Percentiles rank a stretch among this genome's conserved stretches.
phyloP scores from a whole-genome alignment of 2,888 invertebrate genomes.

The Criorhina ranunculi region DNA sequence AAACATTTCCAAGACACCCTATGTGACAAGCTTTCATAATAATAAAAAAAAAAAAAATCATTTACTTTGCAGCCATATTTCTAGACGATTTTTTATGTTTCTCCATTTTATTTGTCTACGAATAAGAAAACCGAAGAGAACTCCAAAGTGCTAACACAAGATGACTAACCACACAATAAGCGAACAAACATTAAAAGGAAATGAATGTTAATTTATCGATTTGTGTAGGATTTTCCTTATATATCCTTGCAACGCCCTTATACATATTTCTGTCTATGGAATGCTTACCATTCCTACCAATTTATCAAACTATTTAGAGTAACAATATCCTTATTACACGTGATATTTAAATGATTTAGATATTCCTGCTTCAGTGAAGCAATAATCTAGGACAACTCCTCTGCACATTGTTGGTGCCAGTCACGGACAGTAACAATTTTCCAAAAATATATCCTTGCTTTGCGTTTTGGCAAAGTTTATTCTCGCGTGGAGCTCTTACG shows the following conservation, averaged over 20 bases:
- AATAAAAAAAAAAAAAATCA: too few species aligned
- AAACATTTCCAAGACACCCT: too few species aligned
- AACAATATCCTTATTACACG: slow-evolving; percentile 30
- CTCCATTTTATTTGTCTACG: neutral
- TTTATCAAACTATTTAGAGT: neutral
- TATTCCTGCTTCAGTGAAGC: neutral
- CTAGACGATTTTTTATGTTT: too few species aligned
- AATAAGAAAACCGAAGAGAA: slow-evolving; percentile 1
- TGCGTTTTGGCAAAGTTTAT: slow-evolving; percentile 32
- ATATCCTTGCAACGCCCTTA: neutral
- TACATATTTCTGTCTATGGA: neutral
- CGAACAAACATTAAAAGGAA: neutral
- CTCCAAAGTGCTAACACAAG: neutral
- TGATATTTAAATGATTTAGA: slow-evolving; percentile 26
- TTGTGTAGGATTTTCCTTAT: neutral
- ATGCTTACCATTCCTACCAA: slow-evolving; percentile 1
- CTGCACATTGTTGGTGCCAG: slow-evolving; percentile 52
- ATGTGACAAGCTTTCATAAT: too few species aligned
- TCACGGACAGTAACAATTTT: slow-evolving; percentile 63
- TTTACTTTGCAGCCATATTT: too few species aligned
- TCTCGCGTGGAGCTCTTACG: slow-evolving; percentile 34
- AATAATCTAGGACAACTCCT: slow-evolving; percentile 51
- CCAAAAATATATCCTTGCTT: slow-evolving; percentile 57
- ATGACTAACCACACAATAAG: neutral
- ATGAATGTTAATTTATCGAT: neutral